These are phyloP conservation scores for Drosophila sproati DNA, from an alignment of 1,140 invertebrate genomes.

Conservation along the genomic window DNA sequence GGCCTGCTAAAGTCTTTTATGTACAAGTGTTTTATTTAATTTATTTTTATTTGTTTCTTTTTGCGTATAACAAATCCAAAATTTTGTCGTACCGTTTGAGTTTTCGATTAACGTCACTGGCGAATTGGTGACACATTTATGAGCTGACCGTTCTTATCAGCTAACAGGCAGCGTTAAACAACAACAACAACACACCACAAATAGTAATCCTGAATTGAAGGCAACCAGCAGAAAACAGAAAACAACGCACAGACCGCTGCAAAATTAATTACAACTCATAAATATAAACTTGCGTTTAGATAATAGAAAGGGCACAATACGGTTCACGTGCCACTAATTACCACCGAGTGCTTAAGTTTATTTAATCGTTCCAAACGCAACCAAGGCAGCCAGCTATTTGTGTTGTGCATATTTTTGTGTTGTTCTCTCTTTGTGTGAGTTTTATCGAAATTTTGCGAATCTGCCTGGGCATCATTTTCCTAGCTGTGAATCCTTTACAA, in stretches of 20 bases:
- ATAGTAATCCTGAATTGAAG: slow-evolving; percentile 35
- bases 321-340: slow-evolving; percentile 71
- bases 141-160: slow-evolving; percentile 49
- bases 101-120: slow-evolving; percentile 46
- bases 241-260: slow-evolving; percentile 23
- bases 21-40: slow-evolving; percentile 7
- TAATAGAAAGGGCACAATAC: slow-evolving; percentile 21
- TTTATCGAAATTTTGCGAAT: slow-evolving; percentile 46
- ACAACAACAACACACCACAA: slow-evolving; percentile 5
- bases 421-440: slow-evolving; percentile 3
- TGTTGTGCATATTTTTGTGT: slow-evolving; percentile 1
- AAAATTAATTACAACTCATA: slow-evolving; percentile 66
- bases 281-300: slow-evolving; percentile 56
- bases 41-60: not conserved
- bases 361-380: slow-evolving; percentile 15
- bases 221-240: not conserved
- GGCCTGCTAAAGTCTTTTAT: slow-evolving; percentile 9
- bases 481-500: slow-evolving; percentile 77
- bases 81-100: slow-evolving; percentile 7
- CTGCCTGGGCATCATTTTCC: slow-evolving; percentile 72
- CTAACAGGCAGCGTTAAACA: slow-evolving; percentile 60
- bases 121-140: slow-evolving; percentile 70
- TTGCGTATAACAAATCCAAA: slow-evolving; percentile 14
- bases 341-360: slow-evolving; percentile 41
- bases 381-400: not conserved